Conservation (phyloP, 2,888 invertebrate species). For the Amiota mariae region DNA sequence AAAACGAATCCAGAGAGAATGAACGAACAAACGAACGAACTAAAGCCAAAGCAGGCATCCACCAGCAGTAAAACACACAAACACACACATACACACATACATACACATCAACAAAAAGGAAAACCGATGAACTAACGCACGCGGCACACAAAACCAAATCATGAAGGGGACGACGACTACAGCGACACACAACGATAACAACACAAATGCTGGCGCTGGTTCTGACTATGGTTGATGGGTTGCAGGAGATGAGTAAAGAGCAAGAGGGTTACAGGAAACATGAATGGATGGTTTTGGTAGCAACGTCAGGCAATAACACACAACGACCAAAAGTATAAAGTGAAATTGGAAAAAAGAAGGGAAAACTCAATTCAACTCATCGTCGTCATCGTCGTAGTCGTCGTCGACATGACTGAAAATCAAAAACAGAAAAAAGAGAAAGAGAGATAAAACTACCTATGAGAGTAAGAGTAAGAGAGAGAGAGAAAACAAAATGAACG, state of each 20-base stretch:
- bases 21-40: slow-evolving; percentile 33
- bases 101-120: slow-evolving; percentile 36
- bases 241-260: background rate
- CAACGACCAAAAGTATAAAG: background rate
- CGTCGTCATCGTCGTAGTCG: no score
- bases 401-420: slow-evolving; percentile 58
- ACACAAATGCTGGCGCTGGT: background rate
- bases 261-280: slow-evolving; percentile 63
- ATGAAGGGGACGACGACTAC: background rate
- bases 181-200: no score
- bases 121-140: slow-evolving; percentile 32
- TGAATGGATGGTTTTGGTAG: slow-evolving; percentile 65
- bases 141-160: slow-evolving; percentile 26
- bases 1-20: slow-evolving; percentile 42
- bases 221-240: no score
- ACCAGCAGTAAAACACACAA: slow-evolving; percentile 28
- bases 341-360: slow-evolving; percentile 49
- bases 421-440: slow-evolving; percentile 57
- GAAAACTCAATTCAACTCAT: slow-evolving; percentile 44
- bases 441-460: slow-evolving; percentile 39
- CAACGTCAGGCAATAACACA: slow-evolving; percentile 34
- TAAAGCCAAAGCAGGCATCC: slow-evolving; percentile 20
- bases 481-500: slow-evolving; percentile 22
- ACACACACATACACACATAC: no score
- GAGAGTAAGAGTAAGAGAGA: slow-evolving; percentile 31